Percentiles rank a stretch among this genome's conserved stretches.
phyloP scores from a whole-genome alignment of 2,888 invertebrate genomes.

The Hecatera dysodea region DNA sequence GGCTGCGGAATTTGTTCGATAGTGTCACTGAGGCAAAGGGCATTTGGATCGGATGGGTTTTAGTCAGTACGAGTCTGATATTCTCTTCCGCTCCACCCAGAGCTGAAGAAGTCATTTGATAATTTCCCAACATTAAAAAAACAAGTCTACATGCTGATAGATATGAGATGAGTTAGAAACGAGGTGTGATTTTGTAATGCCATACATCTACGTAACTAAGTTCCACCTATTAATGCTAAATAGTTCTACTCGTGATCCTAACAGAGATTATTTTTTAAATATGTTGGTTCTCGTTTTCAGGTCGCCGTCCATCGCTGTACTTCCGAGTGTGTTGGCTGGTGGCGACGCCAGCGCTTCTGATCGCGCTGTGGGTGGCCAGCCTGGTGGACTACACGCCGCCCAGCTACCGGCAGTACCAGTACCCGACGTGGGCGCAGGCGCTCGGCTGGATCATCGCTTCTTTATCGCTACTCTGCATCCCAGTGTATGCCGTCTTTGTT shows the following conservation, averaged over 20 bases:
- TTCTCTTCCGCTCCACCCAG: too few species aligned
- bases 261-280: neutral
- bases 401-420: constrained; percentile 95
- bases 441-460: constrained; percentile 97
- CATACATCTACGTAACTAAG: neutral
- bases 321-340: constrained; percentile 96
- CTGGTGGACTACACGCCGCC: constrained; percentile 97
- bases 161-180: neutral
- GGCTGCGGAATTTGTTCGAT: too few species aligned
- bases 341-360: constrained; percentile 94
- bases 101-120: too few species aligned
- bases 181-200: neutral
- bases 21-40: too few species aligned
- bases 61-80: too few species aligned
- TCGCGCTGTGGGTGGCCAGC: constrained; percentile 97
- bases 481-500: constrained; percentile 94
- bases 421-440: constrained; percentile 96
- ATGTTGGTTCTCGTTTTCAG: constrained; percentile 70
- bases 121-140: too few species aligned
- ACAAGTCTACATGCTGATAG: too few species aligned
- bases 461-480: constrained; percentile 96
- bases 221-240: too few species aligned
- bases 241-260: too few species aligned
- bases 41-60: too few species aligned
- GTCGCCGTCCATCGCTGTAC: constrained; percentile 93